These are phyloP conservation scores for Meloidogyne hapla DNA, from an alignment of 1,140 invertebrate species.

Conservation along the genomic window DNA sequence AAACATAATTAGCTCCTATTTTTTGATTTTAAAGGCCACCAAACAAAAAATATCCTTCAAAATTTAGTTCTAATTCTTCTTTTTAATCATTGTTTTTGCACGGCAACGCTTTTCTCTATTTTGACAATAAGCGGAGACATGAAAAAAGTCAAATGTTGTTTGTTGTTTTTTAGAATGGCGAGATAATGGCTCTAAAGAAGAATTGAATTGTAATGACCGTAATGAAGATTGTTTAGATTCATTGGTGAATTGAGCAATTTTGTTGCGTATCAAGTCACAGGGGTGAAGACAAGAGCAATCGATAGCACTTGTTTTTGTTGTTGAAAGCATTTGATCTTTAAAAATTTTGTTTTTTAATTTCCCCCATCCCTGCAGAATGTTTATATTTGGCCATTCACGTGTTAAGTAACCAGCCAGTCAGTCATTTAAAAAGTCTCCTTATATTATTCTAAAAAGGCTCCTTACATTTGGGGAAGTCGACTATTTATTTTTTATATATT, in stretches of 20 bases:
- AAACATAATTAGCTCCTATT: background rate
- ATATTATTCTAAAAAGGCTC: no score
- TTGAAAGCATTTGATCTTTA: conserved; percentile 52
- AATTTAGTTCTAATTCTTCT: background rate
- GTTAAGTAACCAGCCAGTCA: no score
- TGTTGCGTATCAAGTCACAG: conserved; percentile 40
- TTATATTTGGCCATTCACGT: no score
- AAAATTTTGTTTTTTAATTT: background rate
- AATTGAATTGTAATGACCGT: no score
- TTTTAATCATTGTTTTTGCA: background rate
- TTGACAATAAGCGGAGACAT: conserved; percentile 47
- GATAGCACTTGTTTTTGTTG: conserved; percentile 2
- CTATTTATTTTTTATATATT: background rate
- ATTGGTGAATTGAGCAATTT: background rate
- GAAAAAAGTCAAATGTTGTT: conserved; percentile 50
- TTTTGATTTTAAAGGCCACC: background rate
- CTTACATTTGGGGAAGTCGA: no score
- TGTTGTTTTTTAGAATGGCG: background rate
- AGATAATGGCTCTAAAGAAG: background rate
- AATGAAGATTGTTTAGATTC: no score
- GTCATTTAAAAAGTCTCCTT: no score
- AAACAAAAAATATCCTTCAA: background rate
- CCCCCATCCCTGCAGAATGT: no score
- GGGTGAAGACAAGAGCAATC: conserved; percentile 54
- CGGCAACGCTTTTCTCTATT: conserved; percentile 33